phyloP scores from a whole-genome alignment of 2,888 invertebrate species.

The Drosophila eohydei region DNA sequence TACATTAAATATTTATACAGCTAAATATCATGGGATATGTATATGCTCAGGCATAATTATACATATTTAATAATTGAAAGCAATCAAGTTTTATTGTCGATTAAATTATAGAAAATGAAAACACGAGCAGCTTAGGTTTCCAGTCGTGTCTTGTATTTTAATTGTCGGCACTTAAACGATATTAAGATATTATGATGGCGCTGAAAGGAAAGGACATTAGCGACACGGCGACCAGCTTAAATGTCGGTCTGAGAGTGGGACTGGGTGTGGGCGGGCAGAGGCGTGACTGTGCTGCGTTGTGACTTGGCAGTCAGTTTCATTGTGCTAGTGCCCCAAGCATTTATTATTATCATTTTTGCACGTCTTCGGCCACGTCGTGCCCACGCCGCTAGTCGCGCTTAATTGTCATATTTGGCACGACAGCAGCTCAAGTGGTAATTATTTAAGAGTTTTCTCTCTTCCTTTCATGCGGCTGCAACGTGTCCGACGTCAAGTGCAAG shows the following conservation, averaged over 20 bases:
- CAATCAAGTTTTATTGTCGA: background rate
- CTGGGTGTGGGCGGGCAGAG: slow-evolving; percentile 5
- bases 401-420: slow-evolving; percentile 68
- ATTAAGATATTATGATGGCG: slow-evolving; percentile 20
- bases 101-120: background rate
- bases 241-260: slow-evolving; percentile 9
- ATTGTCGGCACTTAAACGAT: slow-evolving; percentile 49
- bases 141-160: slow-evolving; percentile 39
- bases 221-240: slow-evolving; percentile 12
- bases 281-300: background rate
- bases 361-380: slow-evolving; percentile 26
- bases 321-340: slow-evolving; percentile 13
- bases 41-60: too few relatives aligned
- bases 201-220: slow-evolving; percentile 14
- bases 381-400: slow-evolving; percentile 37
- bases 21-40: too few relatives aligned
- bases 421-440: slow-evolving; percentile 64
- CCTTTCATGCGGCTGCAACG: slow-evolving; percentile 17
- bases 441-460: slow-evolving; percentile 44
- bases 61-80: background rate
- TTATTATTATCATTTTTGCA: slow-evolving; percentile 35
- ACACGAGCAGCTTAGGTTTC: background rate
- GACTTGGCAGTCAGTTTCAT: slow-evolving; percentile 7
- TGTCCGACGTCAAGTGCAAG: slow-evolving; percentile 64
- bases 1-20: too few relatives aligned